These are phyloP conservation scores for Cheiracanthium punctorium DNA, from an alignment of 2,888 invertebrate genomes.

Conservation along the genomic window DNA sequence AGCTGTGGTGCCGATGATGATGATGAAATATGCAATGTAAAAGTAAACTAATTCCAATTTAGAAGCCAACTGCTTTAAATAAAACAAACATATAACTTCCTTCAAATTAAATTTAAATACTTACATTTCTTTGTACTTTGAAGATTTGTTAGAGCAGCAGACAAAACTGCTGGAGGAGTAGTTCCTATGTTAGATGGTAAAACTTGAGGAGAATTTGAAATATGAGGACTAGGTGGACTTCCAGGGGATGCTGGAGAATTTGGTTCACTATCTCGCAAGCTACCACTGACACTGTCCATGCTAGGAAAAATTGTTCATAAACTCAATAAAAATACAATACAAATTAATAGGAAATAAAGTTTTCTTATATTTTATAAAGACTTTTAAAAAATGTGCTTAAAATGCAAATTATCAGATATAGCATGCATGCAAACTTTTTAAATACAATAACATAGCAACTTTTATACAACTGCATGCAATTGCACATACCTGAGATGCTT, in stretches of 20 bases:
- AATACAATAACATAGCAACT: too few relatives aligned
- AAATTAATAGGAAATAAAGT: too few relatives aligned
- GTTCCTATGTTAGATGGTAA: not conserved
- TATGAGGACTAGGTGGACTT: conserved; percentile 79
- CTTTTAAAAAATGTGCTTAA: not conserved
- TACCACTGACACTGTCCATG: conserved; percentile 95
- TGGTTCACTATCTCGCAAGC: conserved; percentile 92
- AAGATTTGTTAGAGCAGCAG: conserved; percentile 46
- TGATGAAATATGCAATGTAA: too few relatives aligned
- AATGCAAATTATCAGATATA: not conserved
- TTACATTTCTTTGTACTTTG: conserved; percentile 43
- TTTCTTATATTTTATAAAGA: too few relatives aligned
- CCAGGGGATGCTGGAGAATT: conserved; percentile 87
- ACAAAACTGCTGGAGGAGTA: conserved; percentile 50
- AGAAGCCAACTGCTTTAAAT: too few relatives aligned
- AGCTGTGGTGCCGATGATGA: too few relatives aligned
- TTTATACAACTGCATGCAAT: not conserved
- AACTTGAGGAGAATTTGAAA: conserved; percentile 48
- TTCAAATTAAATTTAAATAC: not conserved
- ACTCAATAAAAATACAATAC: too few relatives aligned
- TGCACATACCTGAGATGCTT: conserved; percentile 87
- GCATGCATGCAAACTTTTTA: too few relatives aligned
- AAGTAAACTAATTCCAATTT: too few relatives aligned
- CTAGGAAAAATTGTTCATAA: conserved; percentile 80
- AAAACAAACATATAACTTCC: too few relatives aligned